Evolutionary conservation across 2,888 invertebrate species (phyloP).

Genomic region (Agriotes lineatus): DNA sequence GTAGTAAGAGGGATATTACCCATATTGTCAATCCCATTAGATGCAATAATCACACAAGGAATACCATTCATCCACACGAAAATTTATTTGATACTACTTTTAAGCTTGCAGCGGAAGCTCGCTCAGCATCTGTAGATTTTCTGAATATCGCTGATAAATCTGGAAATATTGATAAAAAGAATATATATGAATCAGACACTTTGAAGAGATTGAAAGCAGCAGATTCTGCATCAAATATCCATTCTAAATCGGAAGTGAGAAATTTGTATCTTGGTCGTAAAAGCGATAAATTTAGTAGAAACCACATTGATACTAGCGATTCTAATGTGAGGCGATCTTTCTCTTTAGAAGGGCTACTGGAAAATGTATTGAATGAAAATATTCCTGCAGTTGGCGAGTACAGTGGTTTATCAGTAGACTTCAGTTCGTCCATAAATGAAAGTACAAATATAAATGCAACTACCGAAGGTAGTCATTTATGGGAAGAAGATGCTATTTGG

Average conservation of each 20-base stretch:
- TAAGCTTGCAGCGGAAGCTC: slow-evolving; percentile 71
- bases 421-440: slow-evolving; percentile 43
- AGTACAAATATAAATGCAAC: slow-evolving; percentile 33
- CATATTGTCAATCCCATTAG: slow-evolving; percentile 81
- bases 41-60: slow-evolving; percentile 56
- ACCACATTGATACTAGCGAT: slow-evolving; percentile 42
- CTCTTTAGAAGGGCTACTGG: slow-evolving; percentile 72
- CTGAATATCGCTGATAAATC: slow-evolving; percentile 76
- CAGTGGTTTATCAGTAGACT: slow-evolving; percentile 32
- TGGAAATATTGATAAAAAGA: slow-evolving; percentile 75
- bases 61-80: slow-evolving; percentile 48
- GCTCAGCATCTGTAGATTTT: slow-evolving; percentile 77
- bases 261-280: slow-evolving; percentile 61
- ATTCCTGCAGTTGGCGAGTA: slow-evolving; percentile 42
- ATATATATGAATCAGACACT: slow-evolving; percentile 79
- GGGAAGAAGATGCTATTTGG: slow-evolving; percentile 89
- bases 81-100: slow-evolving; percentile 61
- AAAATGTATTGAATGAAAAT: slow-evolving; percentile 65
- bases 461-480: slow-evolving; percentile 78
- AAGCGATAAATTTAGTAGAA: slow-evolving; percentile 57
- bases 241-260: slow-evolving; percentile 68
- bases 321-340: slow-evolving; percentile 67
- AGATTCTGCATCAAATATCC: slow-evolving; percentile 67
- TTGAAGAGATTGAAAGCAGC: slow-evolving; percentile 72
- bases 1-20: slow-evolving; percentile 76